Base-by-base conservation (phyloP, 2,888 invertebrate species). In the Eucera pruinosa region DNA sequence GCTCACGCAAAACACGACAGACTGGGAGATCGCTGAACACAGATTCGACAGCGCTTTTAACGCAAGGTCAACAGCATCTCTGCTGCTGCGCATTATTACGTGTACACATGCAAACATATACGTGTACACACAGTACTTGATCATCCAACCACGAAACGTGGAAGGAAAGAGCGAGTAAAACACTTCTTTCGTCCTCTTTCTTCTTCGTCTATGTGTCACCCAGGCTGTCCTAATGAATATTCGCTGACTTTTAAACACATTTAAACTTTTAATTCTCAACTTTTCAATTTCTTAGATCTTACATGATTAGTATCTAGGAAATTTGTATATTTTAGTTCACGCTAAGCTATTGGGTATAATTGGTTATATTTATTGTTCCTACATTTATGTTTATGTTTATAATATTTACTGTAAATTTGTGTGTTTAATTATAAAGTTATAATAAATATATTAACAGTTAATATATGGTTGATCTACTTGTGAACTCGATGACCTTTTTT, bases 41-140 rank as follows among this genome's bases (percentile, higher is more conserved):
- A 54, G 45, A 81, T 81, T 81, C 69, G 66, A 78, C 69, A 61
- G 77, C 74, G 82, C 80, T 82, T 83, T 84, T 82, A 80, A 85
- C 77, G 84, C 90, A 90, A 90, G 90, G 90, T 90, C 88, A 89
- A 89, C 87, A 89, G 86, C 88, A 89, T 85, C 81, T 80, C 78
- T 73, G 83, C 75, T 84, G 85, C 86, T 86, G 85, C 87, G 85
- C 84, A 86, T 87, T 89, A 89, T 87, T 82, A 71, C 75, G 70
- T n/a, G n/a, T n/a, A n/a, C 72, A 76, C 71, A 43, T 45, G 39
- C 33, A 15, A 23, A 39, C 48, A 13, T 36, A 4, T 15, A 30
- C 54, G 18, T 13, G 2, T 18, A n/a, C 33, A 13, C 25, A 11
- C 36, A 11, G 5, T 11, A 18, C 50, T 60, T 68, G 70, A 73